phyloP scores from a whole-genome alignment of 1,140 invertebrate genomes.

The Sminthurides bifidus region DNA sequence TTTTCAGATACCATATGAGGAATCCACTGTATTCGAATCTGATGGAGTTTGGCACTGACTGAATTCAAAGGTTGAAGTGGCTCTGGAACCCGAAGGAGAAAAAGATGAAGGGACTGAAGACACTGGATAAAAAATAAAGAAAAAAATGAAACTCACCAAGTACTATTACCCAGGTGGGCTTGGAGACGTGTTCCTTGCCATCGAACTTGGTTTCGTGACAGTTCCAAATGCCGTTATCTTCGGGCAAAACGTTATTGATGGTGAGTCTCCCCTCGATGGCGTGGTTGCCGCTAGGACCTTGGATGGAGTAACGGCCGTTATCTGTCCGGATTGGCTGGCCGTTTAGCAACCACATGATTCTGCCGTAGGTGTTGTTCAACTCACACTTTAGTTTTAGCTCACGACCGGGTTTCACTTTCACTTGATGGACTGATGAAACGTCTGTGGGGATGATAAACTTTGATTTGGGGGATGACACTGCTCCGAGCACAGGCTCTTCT shows the following conservation, averaged over 20 bases:
- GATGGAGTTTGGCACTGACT: no score
- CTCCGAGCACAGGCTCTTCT: background rate
- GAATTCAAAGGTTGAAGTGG: no score
- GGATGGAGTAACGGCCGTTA: conserved; percentile 31
- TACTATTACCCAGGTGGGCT: conserved; percentile 33
- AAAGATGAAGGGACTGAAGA: background rate
- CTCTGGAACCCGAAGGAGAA: background rate
- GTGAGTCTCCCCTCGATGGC: conserved; percentile 30
- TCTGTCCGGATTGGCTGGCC: conserved; percentile 28
- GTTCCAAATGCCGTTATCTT: conserved; percentile 34
- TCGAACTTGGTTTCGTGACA: conserved; percentile 33
- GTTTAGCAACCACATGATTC: conserved; percentile 31
- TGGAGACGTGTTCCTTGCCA: conserved; percentile 30
- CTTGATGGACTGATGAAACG: conserved; percentile 10
- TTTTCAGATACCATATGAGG: no score
- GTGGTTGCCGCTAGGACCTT: conserved; percentile 27
- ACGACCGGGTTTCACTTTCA: conserved; percentile 31
- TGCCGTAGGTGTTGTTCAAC: conserved; percentile 31
- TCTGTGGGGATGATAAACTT: background rate
- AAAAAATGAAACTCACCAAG: conserved; percentile 22
- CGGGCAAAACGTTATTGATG: conserved; percentile 31
- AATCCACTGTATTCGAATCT: no score
- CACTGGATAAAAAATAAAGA: background rate
- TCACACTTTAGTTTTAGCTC: conserved; percentile 32
- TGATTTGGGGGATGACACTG: background rate